Evolutionary conservation across 2,797 vertebrate genomes (phyloP).

Genomic region (Acanthurus lineatus): DNA sequence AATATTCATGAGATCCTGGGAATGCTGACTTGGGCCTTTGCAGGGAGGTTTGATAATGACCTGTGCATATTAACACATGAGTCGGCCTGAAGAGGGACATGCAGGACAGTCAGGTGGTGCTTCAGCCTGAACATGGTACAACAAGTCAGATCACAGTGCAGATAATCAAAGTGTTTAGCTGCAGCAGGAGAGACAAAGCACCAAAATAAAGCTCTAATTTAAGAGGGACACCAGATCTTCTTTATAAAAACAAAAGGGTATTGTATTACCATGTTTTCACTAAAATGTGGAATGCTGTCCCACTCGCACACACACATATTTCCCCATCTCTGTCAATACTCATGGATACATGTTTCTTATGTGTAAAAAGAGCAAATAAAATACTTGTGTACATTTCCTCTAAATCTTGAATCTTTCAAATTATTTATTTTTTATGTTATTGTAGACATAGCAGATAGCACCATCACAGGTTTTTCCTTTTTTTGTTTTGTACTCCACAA

Average conservation of each 20-base stretch:
- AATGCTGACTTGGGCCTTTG: slow-evolving; percentile 75
- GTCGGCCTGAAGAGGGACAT: slow-evolving; percentile 28
- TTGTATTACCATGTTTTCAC: neutral
- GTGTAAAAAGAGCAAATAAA: neutral
- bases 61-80: slow-evolving; percentile 73
- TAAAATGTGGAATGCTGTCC: neutral
- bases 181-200: neutral
- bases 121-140: slow-evolving; percentile 10
- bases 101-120: neutral
- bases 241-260: neutral
- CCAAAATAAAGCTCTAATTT: neutral
- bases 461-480: no score
- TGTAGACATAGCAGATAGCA: no score
- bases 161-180: neutral
- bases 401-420: no score
- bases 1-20: slow-evolving; percentile 80
- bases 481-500: no score
- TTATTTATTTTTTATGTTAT: no score
- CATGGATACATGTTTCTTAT: neutral
- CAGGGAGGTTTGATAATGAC: slow-evolving; percentile 72
- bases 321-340: neutral
- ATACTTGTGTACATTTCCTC: no score
- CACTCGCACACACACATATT: no score
- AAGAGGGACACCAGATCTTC: neutral
- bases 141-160: neutral